phyloP scores from a whole-genome alignment of 2,797 vertebrate species.

The Melanotaenia maccullochi region DNA sequence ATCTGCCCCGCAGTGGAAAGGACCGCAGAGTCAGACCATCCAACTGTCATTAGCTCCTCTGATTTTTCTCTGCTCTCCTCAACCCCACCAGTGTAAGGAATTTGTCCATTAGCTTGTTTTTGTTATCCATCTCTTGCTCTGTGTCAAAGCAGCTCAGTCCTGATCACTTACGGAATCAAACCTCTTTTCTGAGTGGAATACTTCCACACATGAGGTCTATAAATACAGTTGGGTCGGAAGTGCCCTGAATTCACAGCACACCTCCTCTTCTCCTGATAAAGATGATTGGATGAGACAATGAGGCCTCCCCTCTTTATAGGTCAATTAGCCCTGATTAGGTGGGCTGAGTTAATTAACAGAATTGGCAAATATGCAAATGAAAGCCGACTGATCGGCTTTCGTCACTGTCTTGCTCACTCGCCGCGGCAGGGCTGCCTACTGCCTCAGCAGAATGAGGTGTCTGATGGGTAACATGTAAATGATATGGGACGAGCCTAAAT shows the following conservation, averaged over 20 bases:
- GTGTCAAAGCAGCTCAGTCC: slow-evolving; percentile 44
- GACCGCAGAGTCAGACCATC: slow-evolving; percentile 48
- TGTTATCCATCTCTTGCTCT: slow-evolving; percentile 36
- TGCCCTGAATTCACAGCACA: slow-evolving; percentile 69
- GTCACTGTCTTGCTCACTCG: slow-evolving; percentile 76
- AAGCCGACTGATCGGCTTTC: slow-evolving; percentile 78
- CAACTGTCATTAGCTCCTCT: slow-evolving; percentile 89
- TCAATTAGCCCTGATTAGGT: slow-evolving; percentile 94
- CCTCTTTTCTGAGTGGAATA: slow-evolving; percentile 44
- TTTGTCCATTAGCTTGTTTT: slow-evolving; percentile 80
- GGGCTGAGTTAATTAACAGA: slow-evolving; percentile 89
- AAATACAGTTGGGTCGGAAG: slow-evolving; percentile 75
- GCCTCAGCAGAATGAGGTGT: slow-evolving; percentile 69
- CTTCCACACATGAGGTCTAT: slow-evolving; percentile 58
- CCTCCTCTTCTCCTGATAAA: slow-evolving; percentile 81
- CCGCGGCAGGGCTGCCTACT: slow-evolving; percentile 61
- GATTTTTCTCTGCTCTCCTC: slow-evolving; percentile 73
- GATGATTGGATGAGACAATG: slow-evolving; percentile 88
- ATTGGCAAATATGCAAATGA: slow-evolving; percentile 86
- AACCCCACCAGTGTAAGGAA: slow-evolving; percentile 76
- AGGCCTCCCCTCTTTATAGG: slow-evolving; percentile 89
- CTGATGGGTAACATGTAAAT: slow-evolving; percentile 80
- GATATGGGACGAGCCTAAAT: slow-evolving; percentile 73
- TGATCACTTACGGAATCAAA: slow-evolving; percentile 35
- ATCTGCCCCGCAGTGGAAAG: slow-evolving; percentile 46